Evolutionary conservation across 2,888 invertebrate species (phyloP), one percentile per base, ranked within the genome.

Genomic region (Drosophila algonquin): DNA sequence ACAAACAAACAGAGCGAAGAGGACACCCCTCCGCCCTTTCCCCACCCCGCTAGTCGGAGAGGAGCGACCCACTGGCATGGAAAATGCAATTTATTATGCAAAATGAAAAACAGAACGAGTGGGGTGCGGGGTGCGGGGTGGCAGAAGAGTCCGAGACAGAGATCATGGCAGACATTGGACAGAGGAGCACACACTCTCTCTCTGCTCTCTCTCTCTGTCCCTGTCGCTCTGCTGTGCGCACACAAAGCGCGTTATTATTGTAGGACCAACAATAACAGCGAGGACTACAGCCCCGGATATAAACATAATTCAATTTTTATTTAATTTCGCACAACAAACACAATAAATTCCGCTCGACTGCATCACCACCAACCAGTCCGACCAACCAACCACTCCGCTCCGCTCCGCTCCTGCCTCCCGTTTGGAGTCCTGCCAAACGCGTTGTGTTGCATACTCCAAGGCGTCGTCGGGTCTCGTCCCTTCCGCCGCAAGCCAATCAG

Each of bases 11-110:
- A 27, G 58, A 63, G 60, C 51, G 24, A 40, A 40, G 40, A 40
- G 40, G 7, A 40, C 14, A n/a, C 7, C 6, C 40, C n/a, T 1
- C 35, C 10, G 14, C 6, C 14, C 40, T 14, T 0, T 1, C 12
- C 24, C 10, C 10, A 1, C 7, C 6, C 27, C 10, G 58, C 27
- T 24, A 35, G 47, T 8, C 27, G 54, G 40, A 51, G 60, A 21
- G 54, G 40, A 51, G 60, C 68, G 58, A 75, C 51, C 79, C 84
- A 86, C 71, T 89, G 87, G 80, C 82, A 82, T 81, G 79, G 90
- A 87, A 87, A 90, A 89, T 89, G 83, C 77, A 90, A 90, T 90
- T 90, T 90, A 90, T 89, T 90, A 89, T 89, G 84, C 80, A 82
- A 85, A 87, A 83, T 81, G 72, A 81, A 83, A 88, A 87, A 82